Conservation (phyloP, 2,888 invertebrate genomes). For the Yponomeuta malinellus region DNA sequence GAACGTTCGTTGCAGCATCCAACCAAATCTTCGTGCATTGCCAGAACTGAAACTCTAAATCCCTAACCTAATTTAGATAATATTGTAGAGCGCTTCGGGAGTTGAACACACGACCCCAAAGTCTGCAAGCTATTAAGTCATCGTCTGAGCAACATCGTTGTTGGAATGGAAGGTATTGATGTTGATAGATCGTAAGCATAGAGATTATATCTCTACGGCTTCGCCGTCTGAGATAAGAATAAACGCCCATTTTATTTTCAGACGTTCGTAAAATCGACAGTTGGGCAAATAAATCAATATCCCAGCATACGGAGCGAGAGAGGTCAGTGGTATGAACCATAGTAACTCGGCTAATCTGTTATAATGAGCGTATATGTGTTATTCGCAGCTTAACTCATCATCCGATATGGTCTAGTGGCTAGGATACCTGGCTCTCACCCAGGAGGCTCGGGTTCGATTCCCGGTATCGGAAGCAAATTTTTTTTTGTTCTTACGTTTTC, state of each 20-base stretch:
- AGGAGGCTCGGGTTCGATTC: conserved; percentile 65
- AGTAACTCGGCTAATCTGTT: neutral
- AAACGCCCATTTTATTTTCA: neutral
- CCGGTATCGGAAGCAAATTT: conserved; percentile 37
- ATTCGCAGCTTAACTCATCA: conserved; percentile 4
- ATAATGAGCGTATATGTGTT: neutral
- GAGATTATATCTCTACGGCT: neutral
- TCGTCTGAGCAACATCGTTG: too few species aligned
- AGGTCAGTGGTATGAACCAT: neutral
- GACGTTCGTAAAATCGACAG: neutral
- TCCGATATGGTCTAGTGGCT: conserved; percentile 72
- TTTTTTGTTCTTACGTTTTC: neutral
- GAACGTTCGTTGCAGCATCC: too few species aligned
- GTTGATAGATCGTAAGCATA: too few species aligned
- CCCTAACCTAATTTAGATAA: too few species aligned
- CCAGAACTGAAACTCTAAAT: too few species aligned
- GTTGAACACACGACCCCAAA: too few species aligned
- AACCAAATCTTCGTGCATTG: too few species aligned
- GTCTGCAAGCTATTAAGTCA: too few species aligned
- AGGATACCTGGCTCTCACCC: conserved; percentile 65
- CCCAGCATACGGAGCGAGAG: neutral
- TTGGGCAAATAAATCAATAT: neutral
- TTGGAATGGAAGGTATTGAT: too few species aligned
- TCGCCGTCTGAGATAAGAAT: neutral
- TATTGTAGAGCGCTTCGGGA: too few species aligned